Evolutionary conservation across 1,140 invertebrate genomes (phyloP), one percentile per base, ranked within the genome.

Genomic region (Trypoxylus dichotomus): DNA sequence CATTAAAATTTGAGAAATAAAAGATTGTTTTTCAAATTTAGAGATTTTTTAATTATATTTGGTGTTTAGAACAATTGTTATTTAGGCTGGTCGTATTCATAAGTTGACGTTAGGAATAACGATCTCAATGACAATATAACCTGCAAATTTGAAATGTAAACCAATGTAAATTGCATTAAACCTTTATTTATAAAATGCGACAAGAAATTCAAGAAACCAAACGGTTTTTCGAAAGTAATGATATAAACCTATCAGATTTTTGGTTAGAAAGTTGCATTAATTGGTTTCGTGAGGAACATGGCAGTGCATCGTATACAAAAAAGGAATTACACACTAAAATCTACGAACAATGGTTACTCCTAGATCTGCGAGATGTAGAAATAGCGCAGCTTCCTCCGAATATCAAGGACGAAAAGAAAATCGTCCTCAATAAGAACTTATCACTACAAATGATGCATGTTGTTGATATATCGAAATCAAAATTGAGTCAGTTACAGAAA

Each of bases 401-500:
- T 82, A 77, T 92, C 27, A 75, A 77, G 0, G 82, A 83, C 19
- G 81, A 87, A 76, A 84, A 85, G 19, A 87, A 86, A 77, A 85
- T 81, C 27, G 83, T 84, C 0, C 82, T 93, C 2, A 84, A 81
- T 77, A 90, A 89, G 25, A 87, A 81, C 80, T 92, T 89, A 84
- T 88, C 87, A 74, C 83, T 93, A 32, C 92, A 93, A 83, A 42
- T 86, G 32, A 82, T 84, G 81, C 79, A 81, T 78, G 75, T 83
- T 11, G 77, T 83, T 29, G 84, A 86, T 80, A 84, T 86, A 77
- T 84, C 91, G 0, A 87, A 86, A 42, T 88, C 92, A 10, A 90
- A 90, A 75, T 92, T 91, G 81, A 89, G 88, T 76, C 92, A 94
- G 83, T 82, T 91, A 32, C 89, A 91, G 81, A 89, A 90, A 83